Evolutionary conservation across 1,140 invertebrate genomes (phyloP), one percentile per base, ranked within the genome.

Genomic region (Drosophila elegans): DNA sequence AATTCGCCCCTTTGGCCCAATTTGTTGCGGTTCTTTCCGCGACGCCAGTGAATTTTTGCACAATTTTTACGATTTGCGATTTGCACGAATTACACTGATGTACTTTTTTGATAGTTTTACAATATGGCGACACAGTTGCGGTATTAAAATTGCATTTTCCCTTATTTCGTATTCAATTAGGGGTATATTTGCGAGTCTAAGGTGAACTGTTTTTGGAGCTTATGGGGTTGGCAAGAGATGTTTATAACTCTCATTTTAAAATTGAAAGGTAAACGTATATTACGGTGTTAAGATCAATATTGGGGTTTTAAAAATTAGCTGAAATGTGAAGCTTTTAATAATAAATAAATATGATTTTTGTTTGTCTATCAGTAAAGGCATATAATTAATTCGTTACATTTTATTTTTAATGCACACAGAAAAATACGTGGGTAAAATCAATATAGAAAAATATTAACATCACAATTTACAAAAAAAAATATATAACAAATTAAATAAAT

Each of bases 31-130:
- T 61, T 63, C 72, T 74, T 83, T 57, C 63, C 49, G n/a, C 53
- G 38, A 36, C 32, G 68, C 36, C 73, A 2, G 36, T 64, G 25
- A 13, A 82, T 78, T 84, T 83, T 84, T 75, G 80, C 76, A 29
- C 72, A 73, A 77, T 80, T 80, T 90, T 90, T 90, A 90, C 79
- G 86, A 90, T 78, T 76, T 42, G 75, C 71, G 78, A 86, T 86
- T 89, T 89, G 84, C 81, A 79, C 80, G 75, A 85, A 86, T 90
- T 86, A 90, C 71, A 42, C 60, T 29, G 69, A 68, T 79, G 69
- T 73, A 68, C 69, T 59, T 76, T 36, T 29, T 79, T 90, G n/a
- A 90, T 90, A 90, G 86, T 90, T 90, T 86, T 74, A 83, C 86
- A 90, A 91, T 80, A 86, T 86, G 86, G 85, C 68, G 86, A 69